A percentile compares a stretch with the other conserved stretches of the same genome.
Conservation (phyloP, 2,888 invertebrate genomes). For the Marasmarcha lunaedactyla region DNA sequence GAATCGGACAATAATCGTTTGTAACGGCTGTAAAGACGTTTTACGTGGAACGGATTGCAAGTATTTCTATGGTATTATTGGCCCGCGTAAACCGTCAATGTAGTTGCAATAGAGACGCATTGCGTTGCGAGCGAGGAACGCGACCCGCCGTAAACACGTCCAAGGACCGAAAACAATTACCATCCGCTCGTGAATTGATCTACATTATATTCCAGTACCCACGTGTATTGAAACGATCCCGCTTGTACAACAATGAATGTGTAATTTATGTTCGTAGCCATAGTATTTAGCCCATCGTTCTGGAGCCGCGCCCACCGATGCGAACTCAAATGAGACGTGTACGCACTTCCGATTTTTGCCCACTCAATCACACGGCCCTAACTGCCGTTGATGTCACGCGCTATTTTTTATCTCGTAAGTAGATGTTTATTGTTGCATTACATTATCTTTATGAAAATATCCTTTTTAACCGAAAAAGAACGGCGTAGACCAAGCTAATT, state of each 20-base stretch:
- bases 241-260: constrained; percentile 6
- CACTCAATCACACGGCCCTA: constrained; percentile 4
- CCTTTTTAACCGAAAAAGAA: too few relatives aligned
- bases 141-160: constrained; percentile 27
- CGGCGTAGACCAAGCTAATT: too few relatives aligned
- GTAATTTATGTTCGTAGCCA: too few relatives aligned
- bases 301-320: constrained; percentile 12
- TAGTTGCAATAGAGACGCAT: constrained; percentile 14
- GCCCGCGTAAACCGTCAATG: constrained; percentile 6
- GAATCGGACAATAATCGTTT: too few relatives aligned
- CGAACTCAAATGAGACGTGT: constrained; percentile 4
- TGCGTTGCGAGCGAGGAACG: constrained; percentile 20
- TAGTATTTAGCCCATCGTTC: too few relatives aligned
- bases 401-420: not conserved
- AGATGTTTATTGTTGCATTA: not conserved
- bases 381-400: not conserved
- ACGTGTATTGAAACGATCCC: constrained; percentile 20
- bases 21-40: too few relatives aligned
- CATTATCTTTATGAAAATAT: too few relatives aligned
- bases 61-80: too few relatives aligned
- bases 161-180: constrained; percentile 34
- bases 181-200: not conserved
- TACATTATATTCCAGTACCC: constrained; percentile 14
- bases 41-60: too few relatives aligned
- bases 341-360: constrained; percentile 13